phyloP scores from a whole-genome alignment of 1,140 invertebrate genomes.

The Drosophila orena region DNA sequence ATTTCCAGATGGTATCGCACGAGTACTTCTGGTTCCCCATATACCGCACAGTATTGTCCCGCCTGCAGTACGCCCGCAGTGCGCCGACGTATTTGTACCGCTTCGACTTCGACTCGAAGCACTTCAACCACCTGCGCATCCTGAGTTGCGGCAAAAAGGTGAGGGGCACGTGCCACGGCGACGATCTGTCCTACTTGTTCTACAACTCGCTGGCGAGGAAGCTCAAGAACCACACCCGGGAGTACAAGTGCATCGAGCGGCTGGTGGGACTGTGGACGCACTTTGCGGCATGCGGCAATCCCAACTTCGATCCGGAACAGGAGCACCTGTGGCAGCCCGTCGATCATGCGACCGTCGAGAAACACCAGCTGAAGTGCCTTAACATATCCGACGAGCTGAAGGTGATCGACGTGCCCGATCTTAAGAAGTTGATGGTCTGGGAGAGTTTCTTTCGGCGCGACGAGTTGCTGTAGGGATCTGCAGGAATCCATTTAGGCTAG shows the following conservation, averaged over 20 bases:
- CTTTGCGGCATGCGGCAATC: conserved; percentile 84
- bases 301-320: conserved; percentile 79
- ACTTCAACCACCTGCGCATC: conserved; percentile 81
- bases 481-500: conserved; percentile 3
- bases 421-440: conserved; percentile 85
- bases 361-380: conserved; percentile 84
- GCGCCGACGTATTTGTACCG: conserved; percentile 85
- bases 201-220: conserved; percentile 85
- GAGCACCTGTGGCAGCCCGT: conserved; percentile 73
- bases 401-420: conserved; percentile 84
- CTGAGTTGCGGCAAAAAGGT: conserved; percentile 84
- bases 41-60: conserved; percentile 83
- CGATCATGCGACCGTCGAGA: conserved; percentile 54
- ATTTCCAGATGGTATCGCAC: conserved; percentile 79
- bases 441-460: conserved; percentile 79
- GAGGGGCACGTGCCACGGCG: conserved; percentile 86
- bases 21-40: conserved; percentile 85
- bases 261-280: conserved; percentile 85
- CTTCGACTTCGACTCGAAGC: conserved; percentile 85
- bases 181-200: conserved; percentile 89
- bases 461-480: conserved; percentile 62
- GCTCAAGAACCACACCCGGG: conserved; percentile 78
- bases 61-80: conserved; percentile 70
- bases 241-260: conserved; percentile 83
- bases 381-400: conserved; percentile 85